Percentiles rank a stretch among this genome's conserved stretches.
Evolutionary conservation across 2,888 invertebrate genomes (phyloP).

Genomic region (Lordiphosa fenestrarum): DNA sequence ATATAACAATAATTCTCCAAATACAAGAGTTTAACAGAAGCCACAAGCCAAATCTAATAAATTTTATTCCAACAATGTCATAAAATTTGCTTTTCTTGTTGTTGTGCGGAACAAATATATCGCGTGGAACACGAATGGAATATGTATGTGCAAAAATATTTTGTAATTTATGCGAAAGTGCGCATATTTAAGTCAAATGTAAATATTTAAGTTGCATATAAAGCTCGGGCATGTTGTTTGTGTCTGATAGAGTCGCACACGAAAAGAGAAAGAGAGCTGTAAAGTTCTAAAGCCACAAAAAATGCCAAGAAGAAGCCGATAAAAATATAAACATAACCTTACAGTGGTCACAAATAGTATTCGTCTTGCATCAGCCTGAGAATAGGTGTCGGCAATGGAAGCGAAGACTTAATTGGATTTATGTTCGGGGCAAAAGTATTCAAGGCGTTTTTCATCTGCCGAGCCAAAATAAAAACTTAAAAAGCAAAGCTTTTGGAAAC

Average conservation of each 20-base stretch:
- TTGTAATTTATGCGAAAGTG: conserved; percentile 69
- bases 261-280: conserved; percentile 27
- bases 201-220: conserved; percentile 69
- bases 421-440: too few species aligned
- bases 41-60: conserved; percentile 65
- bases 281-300: conserved; percentile 60
- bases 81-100: conserved; percentile 44
- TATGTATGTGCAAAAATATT: conserved; percentile 56
- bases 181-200: conserved; percentile 73
- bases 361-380: too few species aligned
- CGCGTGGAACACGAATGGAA: conserved; percentile 52
- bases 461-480: too few species aligned
- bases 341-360: not conserved
- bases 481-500: too few species aligned
- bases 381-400: too few species aligned
- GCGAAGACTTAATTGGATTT: too few species aligned
- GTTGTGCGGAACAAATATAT: conserved; percentile 38
- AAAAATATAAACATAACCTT: conserved; percentile 30
- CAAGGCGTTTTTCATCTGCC: too few species aligned
- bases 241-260: conserved; percentile 53
- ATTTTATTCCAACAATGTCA: conserved; percentile 70
- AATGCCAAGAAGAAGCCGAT: conserved; percentile 32
- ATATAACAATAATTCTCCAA: conserved; percentile 25
- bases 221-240: conserved; percentile 58
- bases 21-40: conserved; percentile 48